Evolutionary conservation across 2,888 invertebrate species (phyloP), one percentile per base, ranked within the genome.

Genomic region (Callyntrura guangdongensis): DNA sequence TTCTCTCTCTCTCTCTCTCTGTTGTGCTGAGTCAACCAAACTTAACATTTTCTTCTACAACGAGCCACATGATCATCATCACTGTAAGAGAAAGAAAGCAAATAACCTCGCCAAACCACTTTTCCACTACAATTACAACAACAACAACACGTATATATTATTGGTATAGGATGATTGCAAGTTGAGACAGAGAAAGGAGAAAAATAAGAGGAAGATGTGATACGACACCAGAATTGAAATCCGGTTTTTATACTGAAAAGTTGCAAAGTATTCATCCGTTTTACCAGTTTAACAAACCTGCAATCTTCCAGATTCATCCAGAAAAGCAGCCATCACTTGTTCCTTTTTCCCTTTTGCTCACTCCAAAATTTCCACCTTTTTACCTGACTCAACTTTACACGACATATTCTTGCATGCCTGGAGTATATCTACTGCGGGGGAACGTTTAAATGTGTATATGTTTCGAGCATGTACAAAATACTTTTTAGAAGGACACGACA

Each of bases 201-300:
- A 45, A 69, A n/a, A 69, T 12, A 25, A 45, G 45, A 45, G 84
- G 53, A 69, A 87, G 67, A 81, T 81, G 53, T 56, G 89, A 83
- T 83, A 84, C 89, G 89, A 85, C 89, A 85, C 27, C 82, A 77
- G 90, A 90, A 90, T 90, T 86, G 90, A 90, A 90, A 86, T 81
- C 89, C 85, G 84, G 67, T 72, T 83, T 83, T 79, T 77, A 64
- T 77, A 61, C 59, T 5, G 11, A 74, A 83, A 82, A 84, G 64
- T 82, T 88, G 49, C 81, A 25, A 72, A 81, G 59, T 56, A 49
- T 47, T 61, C 45, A 64, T 64, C 45, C 45, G 59, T 74, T 74
- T 74, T 56, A 36, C 85, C 67, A 47, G 47, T 67, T 27, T 27
- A 67, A 5, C 45, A n/a, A 67, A 11, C 25, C 67, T 36, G n/a